Percentiles rank a stretch among this genome's conserved stretches.
phyloP scores from a whole-genome alignment of 1,140 invertebrate species.

The Heliconius hermathena region DNA sequence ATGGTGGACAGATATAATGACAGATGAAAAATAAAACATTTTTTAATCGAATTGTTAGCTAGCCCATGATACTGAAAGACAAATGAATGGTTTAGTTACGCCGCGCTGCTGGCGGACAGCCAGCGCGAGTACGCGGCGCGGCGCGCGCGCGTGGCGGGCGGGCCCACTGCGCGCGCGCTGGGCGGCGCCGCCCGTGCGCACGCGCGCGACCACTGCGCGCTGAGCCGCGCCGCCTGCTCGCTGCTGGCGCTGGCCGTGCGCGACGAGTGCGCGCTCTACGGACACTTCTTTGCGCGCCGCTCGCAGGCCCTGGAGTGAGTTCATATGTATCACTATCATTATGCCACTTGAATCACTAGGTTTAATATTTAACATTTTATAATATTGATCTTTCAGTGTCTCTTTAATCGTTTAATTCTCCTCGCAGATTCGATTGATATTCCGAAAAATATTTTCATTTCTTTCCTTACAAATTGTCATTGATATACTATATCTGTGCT shows the following conservation, averaged over 20 bases:
- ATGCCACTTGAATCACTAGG: too few species aligned
- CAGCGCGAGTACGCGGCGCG: slow-evolving; percentile 89
- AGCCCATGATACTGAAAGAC: too few species aligned
- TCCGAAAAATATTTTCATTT: too few species aligned
- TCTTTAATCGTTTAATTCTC: too few species aligned
- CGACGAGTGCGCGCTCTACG: slow-evolving; percentile 95
- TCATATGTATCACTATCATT: background rate
- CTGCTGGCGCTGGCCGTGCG: slow-evolving; percentile 95
- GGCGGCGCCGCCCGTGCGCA: slow-evolving; percentile 87
- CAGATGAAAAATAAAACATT: too few species aligned
- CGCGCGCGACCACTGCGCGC: slow-evolving; percentile 92
- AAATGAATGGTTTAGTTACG: background rate
- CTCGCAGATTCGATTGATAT: too few species aligned
- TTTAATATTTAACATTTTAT: too few species aligned
- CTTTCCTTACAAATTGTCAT: too few species aligned
- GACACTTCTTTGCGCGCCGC: slow-evolving; percentile 91
- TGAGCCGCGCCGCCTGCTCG: slow-evolving; percentile 93
- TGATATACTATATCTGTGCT: too few species aligned
- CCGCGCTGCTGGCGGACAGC: slow-evolving; percentile 87
- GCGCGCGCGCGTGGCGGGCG: slow-evolving; percentile 87
- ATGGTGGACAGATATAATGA: too few species aligned
- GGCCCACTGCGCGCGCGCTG: slow-evolving; percentile 85
- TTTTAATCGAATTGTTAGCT: too few species aligned
- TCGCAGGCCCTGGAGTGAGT: slow-evolving; percentile 86
- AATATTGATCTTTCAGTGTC: too few species aligned